phyloP scores from a whole-genome alignment of 2,113 vertebrate genomes.

The Notothenia coriiceps region DNA sequence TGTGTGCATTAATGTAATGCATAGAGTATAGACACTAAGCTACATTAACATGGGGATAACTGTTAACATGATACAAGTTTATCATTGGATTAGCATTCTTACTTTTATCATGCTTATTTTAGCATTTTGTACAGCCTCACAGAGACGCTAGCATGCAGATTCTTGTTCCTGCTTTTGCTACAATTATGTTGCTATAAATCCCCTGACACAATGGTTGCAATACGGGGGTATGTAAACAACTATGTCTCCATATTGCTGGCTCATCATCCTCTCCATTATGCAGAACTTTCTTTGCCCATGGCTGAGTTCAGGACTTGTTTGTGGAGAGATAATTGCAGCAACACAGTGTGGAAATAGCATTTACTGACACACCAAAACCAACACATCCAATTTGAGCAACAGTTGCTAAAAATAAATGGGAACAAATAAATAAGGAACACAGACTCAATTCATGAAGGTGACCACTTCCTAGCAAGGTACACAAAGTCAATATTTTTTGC shows the following conservation, averaged over 20 bases:
- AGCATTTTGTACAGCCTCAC: background rate
- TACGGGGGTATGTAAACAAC: background rate
- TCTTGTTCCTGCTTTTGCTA: background rate
- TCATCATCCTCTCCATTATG: background rate
- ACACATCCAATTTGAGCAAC: slow-evolving; percentile 61
- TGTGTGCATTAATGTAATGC: too few species aligned
- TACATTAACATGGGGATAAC: too few species aligned
- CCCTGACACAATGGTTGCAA: background rate
- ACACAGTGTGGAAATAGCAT: slow-evolving; percentile 65
- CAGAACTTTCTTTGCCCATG: slow-evolving; percentile 18
- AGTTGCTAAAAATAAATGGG: slow-evolving; percentile 73
- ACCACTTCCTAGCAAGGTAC: slow-evolving; percentile 63
- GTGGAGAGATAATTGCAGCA: slow-evolving; percentile 52
- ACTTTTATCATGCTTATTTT: background rate
- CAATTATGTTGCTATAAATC: background rate
- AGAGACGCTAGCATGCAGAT: background rate
- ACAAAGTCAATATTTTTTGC: slow-evolving; percentile 69
- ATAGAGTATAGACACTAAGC: too few species aligned
- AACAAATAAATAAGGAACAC: slow-evolving; percentile 80
- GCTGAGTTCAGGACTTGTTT: slow-evolving; percentile 53
- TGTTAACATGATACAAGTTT: background rate
- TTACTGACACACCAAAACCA: slow-evolving; percentile 67
- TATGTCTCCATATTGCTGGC: background rate
- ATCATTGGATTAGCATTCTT: background rate
- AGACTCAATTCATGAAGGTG: slow-evolving; percentile 55